Percentiles rank a stretch among this genome's conserved stretches.
Evolutionary conservation across 1,140 invertebrate species (phyloP).

Genomic region (Magallana angulata): DNA sequence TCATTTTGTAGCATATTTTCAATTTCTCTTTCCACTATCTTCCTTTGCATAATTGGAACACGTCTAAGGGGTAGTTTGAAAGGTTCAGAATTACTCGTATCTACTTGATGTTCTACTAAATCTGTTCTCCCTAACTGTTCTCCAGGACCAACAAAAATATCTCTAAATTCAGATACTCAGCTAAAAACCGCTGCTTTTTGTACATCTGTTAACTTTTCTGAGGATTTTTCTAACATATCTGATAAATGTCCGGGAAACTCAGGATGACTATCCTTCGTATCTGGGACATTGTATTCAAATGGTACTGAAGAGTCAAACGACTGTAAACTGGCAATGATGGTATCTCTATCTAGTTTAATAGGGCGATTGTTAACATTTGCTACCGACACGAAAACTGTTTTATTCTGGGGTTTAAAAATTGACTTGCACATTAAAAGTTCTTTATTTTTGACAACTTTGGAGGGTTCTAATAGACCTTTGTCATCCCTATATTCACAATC

Average conservation of each 20-base stretch:
- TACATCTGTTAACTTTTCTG: not conserved
- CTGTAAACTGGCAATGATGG: slow-evolving; percentile 21
- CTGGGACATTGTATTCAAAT: not conserved
- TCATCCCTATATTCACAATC: not conserved
- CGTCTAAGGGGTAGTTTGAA: slow-evolving; percentile 48
- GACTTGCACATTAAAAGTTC: not conserved
- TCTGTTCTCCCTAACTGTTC: slow-evolving; percentile 44
- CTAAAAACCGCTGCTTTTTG: not conserved
- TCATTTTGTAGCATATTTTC: slow-evolving; percentile 56
- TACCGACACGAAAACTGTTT: not conserved
- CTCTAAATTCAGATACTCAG: not conserved
- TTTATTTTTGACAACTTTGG: not conserved
- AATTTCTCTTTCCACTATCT: slow-evolving; percentile 58
- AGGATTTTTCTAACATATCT: not conserved
- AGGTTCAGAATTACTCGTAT: slow-evolving; percentile 48
- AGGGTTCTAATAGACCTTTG: slow-evolving; percentile 12
- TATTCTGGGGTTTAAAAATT: not conserved
- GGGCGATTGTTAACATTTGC: not conserved
- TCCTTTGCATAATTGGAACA: slow-evolving; percentile 44
- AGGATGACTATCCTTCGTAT: not conserved
- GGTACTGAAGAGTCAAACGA: not conserved
- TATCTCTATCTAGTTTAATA: slow-evolving; percentile 1
- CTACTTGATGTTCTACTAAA: slow-evolving; percentile 53
- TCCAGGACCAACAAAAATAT: slow-evolving; percentile 51
- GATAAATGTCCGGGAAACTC: not conserved